A percentile compares a stretch with the other conserved stretches of the same genome.
Conservation (phyloP, 2,797 vertebrate genomes). For the Gorsachius magnificus region DNA sequence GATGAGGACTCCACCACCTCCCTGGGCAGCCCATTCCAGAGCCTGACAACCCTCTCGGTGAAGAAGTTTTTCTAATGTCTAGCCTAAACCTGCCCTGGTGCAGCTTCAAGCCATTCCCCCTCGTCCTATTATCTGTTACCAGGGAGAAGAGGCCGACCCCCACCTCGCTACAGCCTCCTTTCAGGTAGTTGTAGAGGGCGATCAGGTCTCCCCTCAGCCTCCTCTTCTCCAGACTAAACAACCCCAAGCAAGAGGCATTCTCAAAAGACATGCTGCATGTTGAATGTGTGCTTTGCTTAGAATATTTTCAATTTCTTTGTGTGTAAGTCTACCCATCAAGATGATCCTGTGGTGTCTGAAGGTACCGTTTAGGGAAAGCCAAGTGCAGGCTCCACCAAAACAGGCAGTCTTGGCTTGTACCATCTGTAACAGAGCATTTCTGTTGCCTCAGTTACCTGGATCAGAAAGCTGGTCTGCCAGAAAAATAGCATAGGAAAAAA, state of each 20-base stretch:
- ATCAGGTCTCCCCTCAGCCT: too few relatives aligned
- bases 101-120: too few relatives aligned
- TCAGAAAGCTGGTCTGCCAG: background rate
- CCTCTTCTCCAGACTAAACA: too few relatives aligned
- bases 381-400: background rate
- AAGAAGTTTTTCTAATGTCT: too few relatives aligned
- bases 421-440: background rate
- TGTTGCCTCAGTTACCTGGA: background rate
- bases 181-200: too few relatives aligned
- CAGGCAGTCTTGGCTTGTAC: background rate
- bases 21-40: too few relatives aligned
- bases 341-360: background rate
- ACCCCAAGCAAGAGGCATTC: background rate
- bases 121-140: too few relatives aligned
- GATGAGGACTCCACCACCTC: too few relatives aligned
- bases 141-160: too few relatives aligned
- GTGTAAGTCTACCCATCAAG: background rate
- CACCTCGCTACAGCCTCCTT: too few relatives aligned
- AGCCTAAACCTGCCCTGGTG: too few relatives aligned
- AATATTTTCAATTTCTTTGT: background rate
- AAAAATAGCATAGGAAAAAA: background rate
- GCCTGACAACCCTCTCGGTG: too few relatives aligned
- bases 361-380: background rate
- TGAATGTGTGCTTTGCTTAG: background rate
- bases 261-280: background rate